Conservation (phyloP, 1,140 invertebrate genomes). For the Drosophila rufa region DNA sequence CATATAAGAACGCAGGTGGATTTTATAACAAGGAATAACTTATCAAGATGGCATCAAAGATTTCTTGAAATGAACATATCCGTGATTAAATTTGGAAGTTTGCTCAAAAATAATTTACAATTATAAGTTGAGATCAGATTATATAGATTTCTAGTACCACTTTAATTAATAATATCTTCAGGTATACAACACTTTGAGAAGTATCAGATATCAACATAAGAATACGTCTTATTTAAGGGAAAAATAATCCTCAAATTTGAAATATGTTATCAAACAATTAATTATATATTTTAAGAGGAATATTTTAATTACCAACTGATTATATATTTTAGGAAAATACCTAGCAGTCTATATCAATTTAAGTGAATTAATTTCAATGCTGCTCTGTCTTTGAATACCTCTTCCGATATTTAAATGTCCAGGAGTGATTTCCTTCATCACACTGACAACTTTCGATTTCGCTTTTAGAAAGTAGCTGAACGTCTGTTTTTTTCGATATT, state of each 20-base stretch:
- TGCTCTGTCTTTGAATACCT: background rate
- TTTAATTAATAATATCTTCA: background rate
- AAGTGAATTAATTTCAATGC: background rate
- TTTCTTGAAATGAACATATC: background rate
- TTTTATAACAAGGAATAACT: background rate
- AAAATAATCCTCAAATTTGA: too few relatives aligned
- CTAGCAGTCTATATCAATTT: background rate
- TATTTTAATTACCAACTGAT: background rate
- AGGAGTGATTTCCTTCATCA: conserved; percentile 30
- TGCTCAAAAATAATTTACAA: too few relatives aligned
- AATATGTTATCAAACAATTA: too few relatives aligned
- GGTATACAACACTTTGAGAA: too few relatives aligned
- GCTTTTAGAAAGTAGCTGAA: conserved; percentile 59
- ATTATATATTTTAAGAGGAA: background rate
- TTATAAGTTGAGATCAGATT: background rate
- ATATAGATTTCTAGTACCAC: background rate
- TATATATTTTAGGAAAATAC: background rate
- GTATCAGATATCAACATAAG: too few relatives aligned
- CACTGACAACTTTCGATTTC: conserved; percentile 54
- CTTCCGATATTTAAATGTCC: conserved; percentile 18
- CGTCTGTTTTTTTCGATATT: conserved; percentile 4
- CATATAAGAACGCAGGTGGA: too few relatives aligned
- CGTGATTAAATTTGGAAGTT: background rate
- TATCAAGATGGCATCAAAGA: background rate
- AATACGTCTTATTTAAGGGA: too few relatives aligned